A percentile compares a stretch with the other conserved stretches of the same genome.
Evolutionary conservation across 2,888 invertebrate species (phyloP).

Genomic region (Creontiades dilutus): DNA sequence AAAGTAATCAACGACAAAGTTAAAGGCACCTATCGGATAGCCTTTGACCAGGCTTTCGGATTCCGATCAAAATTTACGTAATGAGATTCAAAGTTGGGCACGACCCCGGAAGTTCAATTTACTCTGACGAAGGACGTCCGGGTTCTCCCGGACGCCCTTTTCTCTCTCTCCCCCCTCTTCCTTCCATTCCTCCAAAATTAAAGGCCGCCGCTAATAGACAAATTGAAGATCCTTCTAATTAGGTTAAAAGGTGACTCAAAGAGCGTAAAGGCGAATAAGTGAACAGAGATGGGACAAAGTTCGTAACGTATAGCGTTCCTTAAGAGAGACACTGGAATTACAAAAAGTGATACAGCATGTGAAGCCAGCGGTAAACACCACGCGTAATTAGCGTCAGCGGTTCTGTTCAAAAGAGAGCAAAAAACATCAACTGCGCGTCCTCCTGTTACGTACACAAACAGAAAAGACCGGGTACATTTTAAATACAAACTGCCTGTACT

Average conservation of each 20-base stretch:
- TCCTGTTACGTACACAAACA: background rate
- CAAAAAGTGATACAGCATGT: background rate
- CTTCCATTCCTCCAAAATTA: too few species aligned
- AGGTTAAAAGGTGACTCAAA: slow-evolving; percentile 12
- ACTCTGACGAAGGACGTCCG: slow-evolving; percentile 15
- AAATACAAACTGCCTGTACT: background rate
- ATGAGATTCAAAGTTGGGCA: slow-evolving; percentile 1
- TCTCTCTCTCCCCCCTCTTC: background rate
- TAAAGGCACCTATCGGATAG: slow-evolving; percentile 36
- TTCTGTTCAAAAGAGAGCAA: background rate
- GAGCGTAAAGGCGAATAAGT: background rate
- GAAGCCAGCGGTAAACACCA: background rate
- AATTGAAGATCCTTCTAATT: slow-evolving; percentile 7
- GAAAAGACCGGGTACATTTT: background rate
- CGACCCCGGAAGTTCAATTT: background rate
- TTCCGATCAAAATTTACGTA: slow-evolving; percentile 39
- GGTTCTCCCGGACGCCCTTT: background rate
- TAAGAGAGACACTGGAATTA: background rate
- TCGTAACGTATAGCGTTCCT: background rate
- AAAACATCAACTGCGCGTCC: background rate
- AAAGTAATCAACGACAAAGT: slow-evolving; percentile 39
- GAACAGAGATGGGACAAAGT: background rate
- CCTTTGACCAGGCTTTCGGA: slow-evolving; percentile 16
- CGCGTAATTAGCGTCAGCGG: background rate
- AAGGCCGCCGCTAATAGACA: slow-evolving; percentile 9